These are phyloP conservation scores for Drosophila testacea DNA, from an alignment of 2,888 invertebrate genomes.

Conservation along the genomic window DNA sequence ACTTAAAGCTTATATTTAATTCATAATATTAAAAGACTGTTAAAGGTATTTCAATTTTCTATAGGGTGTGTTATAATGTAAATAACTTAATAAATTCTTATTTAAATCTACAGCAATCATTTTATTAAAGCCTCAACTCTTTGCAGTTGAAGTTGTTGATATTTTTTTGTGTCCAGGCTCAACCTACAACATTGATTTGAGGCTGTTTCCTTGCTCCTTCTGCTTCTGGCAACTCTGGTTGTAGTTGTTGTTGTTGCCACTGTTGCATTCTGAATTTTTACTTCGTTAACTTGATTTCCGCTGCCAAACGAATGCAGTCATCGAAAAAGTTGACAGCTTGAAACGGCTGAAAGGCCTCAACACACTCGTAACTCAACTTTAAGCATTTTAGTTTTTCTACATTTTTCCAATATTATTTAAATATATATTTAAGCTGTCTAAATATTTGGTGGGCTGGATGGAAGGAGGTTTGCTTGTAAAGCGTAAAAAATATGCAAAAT, in stretches of 20 bases:
- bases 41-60: not conserved
- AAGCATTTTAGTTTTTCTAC: slow-evolving; percentile 42
- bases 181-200: slow-evolving; percentile 60
- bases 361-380: slow-evolving; percentile 42
- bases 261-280: slow-evolving; percentile 72
- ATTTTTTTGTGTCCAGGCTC: slow-evolving; percentile 20
- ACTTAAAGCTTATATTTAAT: too few relatives aligned
- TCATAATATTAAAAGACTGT: too few relatives aligned
- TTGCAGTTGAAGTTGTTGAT: slow-evolving; percentile 21
- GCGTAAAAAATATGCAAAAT: slow-evolving; percentile 71
- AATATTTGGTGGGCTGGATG: slow-evolving; percentile 53
- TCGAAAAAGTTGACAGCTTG: slow-evolving; percentile 65
- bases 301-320: slow-evolving; percentile 68
- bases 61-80: not conserved
- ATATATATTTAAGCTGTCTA: slow-evolving; percentile 51
- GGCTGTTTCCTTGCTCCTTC: slow-evolving; percentile 33
- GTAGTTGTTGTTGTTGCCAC: slow-evolving; percentile 45
- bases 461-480: slow-evolving; percentile 27
- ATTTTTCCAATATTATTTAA: slow-evolving; percentile 2
- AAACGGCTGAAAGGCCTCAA: slow-evolving; percentile 45
- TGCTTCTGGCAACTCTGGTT: slow-evolving; percentile 36
- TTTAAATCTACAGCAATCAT: slow-evolving; percentile 16
- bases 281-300: slow-evolving; percentile 78
- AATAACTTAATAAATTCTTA: not conserved
- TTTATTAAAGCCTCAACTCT: slow-evolving; percentile 54